Conservation (phyloP, 2,113 vertebrate genomes). For the Percopsis transmontana region DNA sequence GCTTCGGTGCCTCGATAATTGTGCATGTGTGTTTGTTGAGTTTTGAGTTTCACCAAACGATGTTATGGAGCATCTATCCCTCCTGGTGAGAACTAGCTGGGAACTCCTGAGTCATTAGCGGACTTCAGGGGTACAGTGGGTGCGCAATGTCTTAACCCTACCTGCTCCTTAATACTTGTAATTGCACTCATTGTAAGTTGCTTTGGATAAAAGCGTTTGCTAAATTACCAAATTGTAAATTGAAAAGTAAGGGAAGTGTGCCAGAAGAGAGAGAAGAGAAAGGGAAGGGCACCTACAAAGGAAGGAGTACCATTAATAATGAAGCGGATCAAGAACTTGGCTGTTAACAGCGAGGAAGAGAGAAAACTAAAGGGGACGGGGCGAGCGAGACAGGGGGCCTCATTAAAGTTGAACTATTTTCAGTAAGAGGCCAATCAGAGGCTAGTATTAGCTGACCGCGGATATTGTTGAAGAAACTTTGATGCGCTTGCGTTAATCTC, state of each 20-base stretch:
- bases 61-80: slow-evolving; percentile 9
- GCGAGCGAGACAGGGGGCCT: slow-evolving; percentile 14
- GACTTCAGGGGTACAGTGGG: too few species aligned
- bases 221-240: too few species aligned
- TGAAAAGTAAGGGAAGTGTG: too few species aligned
- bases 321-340: slow-evolving; percentile 7
- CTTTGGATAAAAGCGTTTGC: too few species aligned
- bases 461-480: not conserved
- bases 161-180: too few species aligned
- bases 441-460: too few species aligned
- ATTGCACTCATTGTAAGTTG: too few species aligned
- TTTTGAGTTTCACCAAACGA: slow-evolving; percentile 6
- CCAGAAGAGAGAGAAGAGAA: not conserved
- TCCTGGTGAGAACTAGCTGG: slow-evolving; percentile 11
- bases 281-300: not conserved
- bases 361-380: slow-evolving; percentile 1
- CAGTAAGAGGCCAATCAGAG: slow-evolving; percentile 9
- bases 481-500: not conserved
- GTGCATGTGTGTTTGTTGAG: not conserved
- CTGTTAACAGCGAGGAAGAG: slow-evolving; percentile 7
- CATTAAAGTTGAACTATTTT: slow-evolving; percentile 39
- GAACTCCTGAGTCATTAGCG: too few species aligned
- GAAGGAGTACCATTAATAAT: not conserved
- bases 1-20: not conserved
- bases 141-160: too few species aligned